Evolutionary conservation across 1,140 invertebrate species (phyloP).

Genomic region (Augochlora pura): DNA sequence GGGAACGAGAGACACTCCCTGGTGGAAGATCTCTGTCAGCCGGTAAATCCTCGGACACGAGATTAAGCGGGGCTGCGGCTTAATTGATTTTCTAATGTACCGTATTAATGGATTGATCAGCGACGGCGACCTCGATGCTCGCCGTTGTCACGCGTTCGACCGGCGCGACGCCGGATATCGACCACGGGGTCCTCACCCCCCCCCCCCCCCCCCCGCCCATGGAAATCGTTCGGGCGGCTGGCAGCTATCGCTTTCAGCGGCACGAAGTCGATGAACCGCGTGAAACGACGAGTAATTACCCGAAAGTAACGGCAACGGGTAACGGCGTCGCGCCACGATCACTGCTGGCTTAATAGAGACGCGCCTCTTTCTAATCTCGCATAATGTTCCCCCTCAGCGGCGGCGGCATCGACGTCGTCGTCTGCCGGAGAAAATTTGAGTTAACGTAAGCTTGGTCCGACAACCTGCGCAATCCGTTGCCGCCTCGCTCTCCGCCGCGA

Average conservation of each 20-base stretch:
- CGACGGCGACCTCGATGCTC: slow-evolving; percentile 34
- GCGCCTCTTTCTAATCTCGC: slow-evolving; percentile 46
- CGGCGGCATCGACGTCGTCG: too few species aligned
- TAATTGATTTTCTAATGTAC: slow-evolving; percentile 56
- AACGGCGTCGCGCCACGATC: slow-evolving; percentile 30
- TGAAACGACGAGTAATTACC: slow-evolving; percentile 54
- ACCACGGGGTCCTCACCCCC: background rate
- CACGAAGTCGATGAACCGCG: slow-evolving; percentile 47
- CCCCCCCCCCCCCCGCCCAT: background rate
- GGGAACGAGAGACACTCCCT: slow-evolving; percentile 2
- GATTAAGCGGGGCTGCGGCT: slow-evolving; percentile 45
- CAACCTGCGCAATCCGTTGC: background rate
- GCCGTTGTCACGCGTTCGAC: slow-evolving; percentile 33
- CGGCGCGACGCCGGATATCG: slow-evolving; percentile 21
- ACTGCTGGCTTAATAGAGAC: slow-evolving; percentile 40
- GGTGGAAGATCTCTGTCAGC: slow-evolving; percentile 1
- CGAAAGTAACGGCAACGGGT: slow-evolving; percentile 49
- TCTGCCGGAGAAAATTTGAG: slow-evolving; percentile 25
- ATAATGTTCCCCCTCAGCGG: slow-evolving; percentile 25
- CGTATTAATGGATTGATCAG: slow-evolving; percentile 49
- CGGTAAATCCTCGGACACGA: slow-evolving; percentile 43
- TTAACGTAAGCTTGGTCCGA: slow-evolving; percentile 10
- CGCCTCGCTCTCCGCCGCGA: background rate
- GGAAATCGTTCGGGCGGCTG: slow-evolving; percentile 18
- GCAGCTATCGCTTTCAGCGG: slow-evolving; percentile 27